These are phyloP conservation scores for Nannobrachium achirus DNA, from an alignment of 2,113 vertebrate species.

Conservation along the genomic window DNA sequence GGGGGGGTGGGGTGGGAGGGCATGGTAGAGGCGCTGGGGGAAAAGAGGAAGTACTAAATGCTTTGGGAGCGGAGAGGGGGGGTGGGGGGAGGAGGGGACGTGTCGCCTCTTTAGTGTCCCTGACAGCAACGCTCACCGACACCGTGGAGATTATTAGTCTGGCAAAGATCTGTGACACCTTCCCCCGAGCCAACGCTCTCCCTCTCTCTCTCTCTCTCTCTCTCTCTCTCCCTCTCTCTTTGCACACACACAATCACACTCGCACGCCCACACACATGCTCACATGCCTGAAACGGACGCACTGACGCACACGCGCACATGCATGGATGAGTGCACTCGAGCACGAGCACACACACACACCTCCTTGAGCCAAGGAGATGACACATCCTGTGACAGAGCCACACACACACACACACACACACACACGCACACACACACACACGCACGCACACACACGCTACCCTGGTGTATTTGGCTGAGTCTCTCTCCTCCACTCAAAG, in stretches of 20 bases:
- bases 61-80: constrained; percentile 63
- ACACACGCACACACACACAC: constrained; percentile 11
- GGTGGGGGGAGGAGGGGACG: constrained; percentile 42
- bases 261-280: constrained; percentile 25
- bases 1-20: constrained; percentile 27
- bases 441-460: not conserved
- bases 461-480: constrained; percentile 67
- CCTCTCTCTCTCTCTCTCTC: not conserved
- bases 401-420: constrained; percentile 47
- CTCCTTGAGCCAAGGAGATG: constrained; percentile 78
- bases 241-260: not conserved
- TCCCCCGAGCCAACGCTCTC: constrained; percentile 69
- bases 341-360: constrained; percentile 72
- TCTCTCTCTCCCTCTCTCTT: not conserved
- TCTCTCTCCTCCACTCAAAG: constrained; percentile 82
- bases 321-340: constrained; percentile 4
- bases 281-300: constrained; percentile 72
- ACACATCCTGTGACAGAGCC: constrained; percentile 74
- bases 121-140: constrained; percentile 76
- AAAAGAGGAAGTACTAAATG: constrained; percentile 79
- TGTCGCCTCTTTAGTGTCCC: constrained; percentile 75
- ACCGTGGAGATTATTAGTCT: constrained; percentile 77
- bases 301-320: constrained; percentile 72
- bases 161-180: constrained; percentile 79
- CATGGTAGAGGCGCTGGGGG: constrained; percentile 48